Base-by-base conservation (phyloP, 2,888 invertebrate species). In the Oligia strigilis region DNA sequence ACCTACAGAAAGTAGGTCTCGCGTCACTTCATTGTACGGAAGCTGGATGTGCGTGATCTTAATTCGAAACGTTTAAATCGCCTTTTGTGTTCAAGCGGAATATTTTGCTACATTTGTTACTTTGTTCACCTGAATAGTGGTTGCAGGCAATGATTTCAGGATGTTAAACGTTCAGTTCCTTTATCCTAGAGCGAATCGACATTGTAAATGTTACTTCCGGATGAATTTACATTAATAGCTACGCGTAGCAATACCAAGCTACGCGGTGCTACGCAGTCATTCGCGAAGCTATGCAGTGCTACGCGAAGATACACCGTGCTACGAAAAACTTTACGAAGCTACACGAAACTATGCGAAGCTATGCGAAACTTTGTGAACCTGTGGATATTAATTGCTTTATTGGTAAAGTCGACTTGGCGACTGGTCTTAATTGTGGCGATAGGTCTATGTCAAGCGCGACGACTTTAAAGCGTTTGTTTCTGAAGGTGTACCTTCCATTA, bases 401-500 rank as follows among this genome's bases (percentile, higher is more conserved):
- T n/a, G 23, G 40, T 40, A 43, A 49, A 81, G 5, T 65, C 19
- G 1, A 80, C 55, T 70, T 4, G 36, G 62, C 1, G 2, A 36
- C 1, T 17, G 17, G 13, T 52, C 23, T 23, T 49, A 43, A 69
- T 62, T 36, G 29, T n/a, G 5, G 19, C 1, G 43, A 19, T 46
- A 67, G 23, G 5, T 70, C 13, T 55, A n/a, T 11, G 23, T 55
- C 55, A n/a, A 55, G 23, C 14, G 2, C 1, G 40, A 55, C 0
- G 9, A 46, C 14, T 36, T 72, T 55, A 78, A 78, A 80, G 65
- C 46, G 64, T 80, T 78, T 85, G 86, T 89, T 86, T 81, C 73
- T 81, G 67, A 88, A 91, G 91, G 91, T 92, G 88, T 87, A 88
- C 90, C 91, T 89, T 92, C 92, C 93, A 93, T 93, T 93, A 94